Evolutionary conservation across 2,888 invertebrate genomes (phyloP).

Genomic region (Abrostola triplasia): DNA sequence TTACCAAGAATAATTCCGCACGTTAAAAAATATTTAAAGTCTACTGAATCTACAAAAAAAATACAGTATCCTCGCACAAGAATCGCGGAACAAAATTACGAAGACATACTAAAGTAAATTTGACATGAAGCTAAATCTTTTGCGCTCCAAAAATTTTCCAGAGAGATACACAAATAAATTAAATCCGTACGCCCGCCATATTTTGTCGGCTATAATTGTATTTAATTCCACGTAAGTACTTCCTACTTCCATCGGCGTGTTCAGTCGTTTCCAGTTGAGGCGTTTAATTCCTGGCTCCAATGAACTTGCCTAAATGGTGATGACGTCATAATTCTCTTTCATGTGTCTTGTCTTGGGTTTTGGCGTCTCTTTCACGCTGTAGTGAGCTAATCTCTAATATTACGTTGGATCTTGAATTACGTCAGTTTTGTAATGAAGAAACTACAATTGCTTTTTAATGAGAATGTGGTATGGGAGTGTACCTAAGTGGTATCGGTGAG

Average conservation of each 20-base stretch:
- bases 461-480: too few species aligned
- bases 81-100: background rate
- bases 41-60: too few species aligned
- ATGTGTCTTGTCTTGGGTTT: conserved; percentile 35
- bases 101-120: background rate
- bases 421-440: too few species aligned
- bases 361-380: conserved; percentile 23
- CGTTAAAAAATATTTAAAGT: too few species aligned
- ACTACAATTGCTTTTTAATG: too few species aligned
- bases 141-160: background rate
- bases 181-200: background rate
- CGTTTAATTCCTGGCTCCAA: conserved; percentile 31
- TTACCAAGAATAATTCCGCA: too few species aligned
- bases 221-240: conserved; percentile 20
- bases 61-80: too few species aligned
- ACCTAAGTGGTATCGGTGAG: too few species aligned
- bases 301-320: conserved; percentile 56
- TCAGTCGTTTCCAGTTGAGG: conserved; percentile 35
- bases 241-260: background rate
- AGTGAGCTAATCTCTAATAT: too few species aligned
- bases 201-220: conserved; percentile 22
- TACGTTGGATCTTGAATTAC: too few species aligned
- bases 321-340: conserved; percentile 66
- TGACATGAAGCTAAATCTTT: background rate
- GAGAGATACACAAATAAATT: background rate